Evolutionary conservation across 2,797 vertebrate genomes (phyloP).

Genomic region (Myotis findleyi): DNA sequence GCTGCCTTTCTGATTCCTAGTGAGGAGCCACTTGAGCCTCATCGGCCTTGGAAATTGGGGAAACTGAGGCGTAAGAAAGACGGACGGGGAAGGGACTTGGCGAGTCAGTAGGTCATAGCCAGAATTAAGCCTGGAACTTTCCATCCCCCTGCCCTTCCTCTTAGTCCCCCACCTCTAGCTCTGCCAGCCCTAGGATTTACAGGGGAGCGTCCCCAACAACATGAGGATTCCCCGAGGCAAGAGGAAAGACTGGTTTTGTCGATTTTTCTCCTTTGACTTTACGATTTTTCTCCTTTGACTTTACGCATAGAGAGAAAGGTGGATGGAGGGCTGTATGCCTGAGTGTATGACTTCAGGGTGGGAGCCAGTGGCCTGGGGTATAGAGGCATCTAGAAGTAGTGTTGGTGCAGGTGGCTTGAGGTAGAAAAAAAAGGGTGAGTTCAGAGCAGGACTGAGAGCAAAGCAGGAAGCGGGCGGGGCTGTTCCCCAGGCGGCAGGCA

Average conservation of each 20-base stretch:
- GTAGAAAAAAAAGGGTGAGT: background rate
- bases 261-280: background rate
- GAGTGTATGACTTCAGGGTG: background rate
- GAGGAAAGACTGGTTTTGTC: background rate
- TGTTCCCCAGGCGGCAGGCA: slow-evolving; percentile 22
- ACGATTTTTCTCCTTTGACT: background rate
- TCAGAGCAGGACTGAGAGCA: slow-evolving; percentile 31
- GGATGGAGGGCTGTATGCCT: background rate
- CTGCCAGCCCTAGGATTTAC: background rate
- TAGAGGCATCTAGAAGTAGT: background rate
- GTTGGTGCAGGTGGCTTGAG: slow-evolving; percentile 57
- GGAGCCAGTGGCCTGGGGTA: background rate
- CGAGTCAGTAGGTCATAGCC: background rate
- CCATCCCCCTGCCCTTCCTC: background rate
- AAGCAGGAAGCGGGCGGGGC: slow-evolving; percentile 77
- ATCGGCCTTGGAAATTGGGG: background rate
- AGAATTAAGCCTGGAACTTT: background rate
- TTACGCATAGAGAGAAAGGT: background rate
- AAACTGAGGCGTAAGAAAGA: background rate
- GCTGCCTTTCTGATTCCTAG: background rate
- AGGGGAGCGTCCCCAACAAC: background rate
- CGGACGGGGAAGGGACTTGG: background rate
- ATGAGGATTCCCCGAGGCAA: background rate
- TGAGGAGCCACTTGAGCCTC: background rate
- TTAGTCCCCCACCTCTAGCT: background rate